Evolutionary conservation across 2,797 vertebrate species (phyloP).

Genomic region (Rachycentron canadum): DNA sequence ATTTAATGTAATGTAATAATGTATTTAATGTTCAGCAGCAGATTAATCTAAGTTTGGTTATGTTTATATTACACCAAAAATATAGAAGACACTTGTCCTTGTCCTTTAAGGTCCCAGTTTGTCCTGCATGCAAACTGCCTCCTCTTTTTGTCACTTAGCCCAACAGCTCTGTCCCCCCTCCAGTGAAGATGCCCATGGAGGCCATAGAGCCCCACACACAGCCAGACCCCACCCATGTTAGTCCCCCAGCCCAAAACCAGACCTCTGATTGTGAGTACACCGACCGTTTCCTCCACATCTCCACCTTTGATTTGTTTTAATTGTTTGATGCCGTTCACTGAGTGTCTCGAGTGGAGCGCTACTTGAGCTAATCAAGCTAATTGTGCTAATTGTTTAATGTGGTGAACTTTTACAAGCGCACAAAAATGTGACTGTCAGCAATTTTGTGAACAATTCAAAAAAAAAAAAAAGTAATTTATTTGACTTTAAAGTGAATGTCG

Average conservation of each 20-base stretch:
- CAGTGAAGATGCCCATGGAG: constrained; percentile 78
- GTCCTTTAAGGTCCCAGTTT: constrained; percentile 7
- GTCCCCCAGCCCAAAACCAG: constrained; percentile 59
- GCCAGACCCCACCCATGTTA: constrained; percentile 38
- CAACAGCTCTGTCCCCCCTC: constrained; percentile 49
- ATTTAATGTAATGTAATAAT: too few species aligned
- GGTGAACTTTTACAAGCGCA: not conserved
- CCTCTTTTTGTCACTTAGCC: constrained; percentile 67
- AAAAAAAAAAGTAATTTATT: too few species aligned
- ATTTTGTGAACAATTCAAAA: too few species aligned
- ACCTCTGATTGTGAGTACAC: constrained; percentile 79
- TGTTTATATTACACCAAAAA: not conserved
- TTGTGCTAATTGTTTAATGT: not conserved
- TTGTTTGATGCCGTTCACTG: constrained; percentile 16
- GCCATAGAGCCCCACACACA: constrained; percentile 48
- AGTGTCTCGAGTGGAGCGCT: constrained; percentile 22
- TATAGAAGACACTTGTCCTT: not conserved
- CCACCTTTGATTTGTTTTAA: not conserved
- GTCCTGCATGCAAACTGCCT: constrained; percentile 70
- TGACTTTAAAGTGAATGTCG: too few species aligned
- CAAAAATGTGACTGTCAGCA: not conserved
- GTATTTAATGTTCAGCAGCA: not conserved
- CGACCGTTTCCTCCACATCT: constrained; percentile 1
- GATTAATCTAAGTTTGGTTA: not conserved
- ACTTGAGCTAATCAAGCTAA: not conserved